A percentile compares a stretch with the other conserved stretches of the same genome.
Conservation (phyloP, 1,140 invertebrate species). For the Bombus soroeensis region DNA sequence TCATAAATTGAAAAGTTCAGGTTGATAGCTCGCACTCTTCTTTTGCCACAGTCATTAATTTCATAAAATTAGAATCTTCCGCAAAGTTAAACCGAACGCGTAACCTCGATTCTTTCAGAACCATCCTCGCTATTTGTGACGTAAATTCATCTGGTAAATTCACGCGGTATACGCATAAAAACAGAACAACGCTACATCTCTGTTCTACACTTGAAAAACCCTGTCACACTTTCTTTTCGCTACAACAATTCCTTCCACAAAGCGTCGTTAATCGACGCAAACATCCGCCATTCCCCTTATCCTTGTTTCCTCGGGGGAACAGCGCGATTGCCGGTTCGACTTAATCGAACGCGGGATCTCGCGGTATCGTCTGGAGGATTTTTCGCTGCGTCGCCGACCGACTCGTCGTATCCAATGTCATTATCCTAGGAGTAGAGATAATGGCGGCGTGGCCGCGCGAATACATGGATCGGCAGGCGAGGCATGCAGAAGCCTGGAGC, state of each 20-base stretch:
- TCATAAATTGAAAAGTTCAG: neutral
- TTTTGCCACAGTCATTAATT: too few relatives aligned
- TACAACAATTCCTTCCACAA: neutral
- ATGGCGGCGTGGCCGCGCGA: constrained; percentile 52
- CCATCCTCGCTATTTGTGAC: too few relatives aligned
- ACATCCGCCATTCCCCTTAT: neutral
- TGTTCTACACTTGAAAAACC: too few relatives aligned
- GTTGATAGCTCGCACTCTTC: too few relatives aligned
- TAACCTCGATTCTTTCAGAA: too few relatives aligned
- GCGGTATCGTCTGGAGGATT: constrained; percentile 2
- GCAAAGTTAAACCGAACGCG: too few relatives aligned
- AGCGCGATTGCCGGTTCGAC: neutral
- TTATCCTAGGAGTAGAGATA: constrained; percentile 59
- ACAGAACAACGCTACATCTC: too few relatives aligned
- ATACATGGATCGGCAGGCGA: constrained; percentile 63
- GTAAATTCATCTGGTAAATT: too few relatives aligned
- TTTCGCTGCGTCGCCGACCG: neutral
- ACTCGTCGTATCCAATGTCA: constrained; percentile 51
- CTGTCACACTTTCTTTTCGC: too few relatives aligned
- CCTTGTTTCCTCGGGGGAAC: neutral
- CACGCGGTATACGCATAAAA: too few relatives aligned
- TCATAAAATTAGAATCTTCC: too few relatives aligned
- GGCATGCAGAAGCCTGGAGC: constrained; percentile 68
- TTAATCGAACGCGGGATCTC: constrained; percentile 32
- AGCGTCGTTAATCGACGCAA: neutral